Base-by-base conservation (phyloP, 2,888 invertebrate species). In the Maniola hyperantus region DNA sequence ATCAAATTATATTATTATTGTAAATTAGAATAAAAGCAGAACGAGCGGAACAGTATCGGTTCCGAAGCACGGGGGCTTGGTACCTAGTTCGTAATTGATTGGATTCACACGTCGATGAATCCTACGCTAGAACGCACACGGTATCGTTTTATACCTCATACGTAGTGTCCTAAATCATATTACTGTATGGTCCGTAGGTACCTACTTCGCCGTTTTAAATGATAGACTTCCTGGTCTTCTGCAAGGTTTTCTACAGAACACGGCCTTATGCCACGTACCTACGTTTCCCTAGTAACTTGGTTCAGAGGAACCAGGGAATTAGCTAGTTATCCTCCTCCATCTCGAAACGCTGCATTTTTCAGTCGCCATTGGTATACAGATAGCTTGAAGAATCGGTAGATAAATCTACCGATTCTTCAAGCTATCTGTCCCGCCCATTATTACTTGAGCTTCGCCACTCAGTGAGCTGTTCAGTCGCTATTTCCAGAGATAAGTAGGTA, bases 61-160 rank as follows among this genome's bases (percentile, higher is more conserved):
- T 69, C 44, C 42, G 64, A 55, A 69, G 70, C 69, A 26, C 70
- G 68, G 69, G 68, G 72, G 26, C 51, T 51, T 13, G 39, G 42
- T 62, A 39, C 55, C 72, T 71, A 67, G 68, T 34, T n/a, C 48
- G 74, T 80, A 81, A 83, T 80, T 80, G 82, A 84, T 83, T 78
- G 76, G 77, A 75, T 81, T 82, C 78, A 80, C 83, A 79, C 76
- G 76, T 75, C 75, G 75, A 61, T 75, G 76, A 65, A 44, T 72
- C 58, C 69, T 74, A 72, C 77, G 78, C 70, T 76, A 77, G 76
- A 74, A 63, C 70, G 72, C 68, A 73, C 70, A 74, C 69, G 66
- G 44, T 67, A 69, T 64, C 61, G 36, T 65, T 58, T 44, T 26
- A 58, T 44, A 44, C 34, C 53, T 33, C 33, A 7, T 18, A 48